Evolutionary conservation across 35 echinoderm and acorn worm species (phyloP).

Genomic region (Hemicentrotus pulcherrimus): DNA sequence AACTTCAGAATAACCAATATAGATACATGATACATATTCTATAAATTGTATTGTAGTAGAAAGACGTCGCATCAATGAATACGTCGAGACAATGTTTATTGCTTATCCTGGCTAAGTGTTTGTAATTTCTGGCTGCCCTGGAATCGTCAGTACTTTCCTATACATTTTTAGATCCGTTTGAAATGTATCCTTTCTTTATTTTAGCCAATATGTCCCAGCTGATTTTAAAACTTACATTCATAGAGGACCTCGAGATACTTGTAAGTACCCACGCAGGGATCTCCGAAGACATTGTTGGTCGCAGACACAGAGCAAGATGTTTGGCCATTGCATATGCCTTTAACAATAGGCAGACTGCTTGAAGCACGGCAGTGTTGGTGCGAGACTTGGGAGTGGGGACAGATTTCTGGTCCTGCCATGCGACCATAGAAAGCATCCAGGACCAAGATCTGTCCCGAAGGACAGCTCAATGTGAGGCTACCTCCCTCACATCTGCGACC

Average conservation of each 20-base stretch:
- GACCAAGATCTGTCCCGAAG: not conserved
- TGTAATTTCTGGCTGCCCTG: too few relatives aligned
- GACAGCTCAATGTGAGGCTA: not conserved
- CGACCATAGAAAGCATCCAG: slow-evolving; percentile 22
- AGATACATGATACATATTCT: too few relatives aligned
- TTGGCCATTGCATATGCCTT: not conserved
- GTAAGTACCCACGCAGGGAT: not conserved
- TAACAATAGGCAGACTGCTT: not conserved
- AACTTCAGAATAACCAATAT: too few relatives aligned
- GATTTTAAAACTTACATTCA: not conserved
- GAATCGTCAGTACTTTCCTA: too few relatives aligned
- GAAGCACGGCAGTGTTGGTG: not conserved
- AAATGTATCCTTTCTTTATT: too few relatives aligned
- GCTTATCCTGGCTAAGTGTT: too few relatives aligned
- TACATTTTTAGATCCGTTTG: too few relatives aligned
- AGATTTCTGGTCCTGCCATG: slow-evolving; percentile 18
- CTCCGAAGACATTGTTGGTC: not conserved
- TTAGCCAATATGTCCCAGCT: too few relatives aligned
- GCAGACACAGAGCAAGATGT: not conserved
- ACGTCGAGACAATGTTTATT: too few relatives aligned
- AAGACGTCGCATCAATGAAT: too few relatives aligned
- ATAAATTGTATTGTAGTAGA: too few relatives aligned
- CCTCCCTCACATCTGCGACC: not conserved
- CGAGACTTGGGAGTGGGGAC: not conserved
- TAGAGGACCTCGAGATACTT: not conserved